Evolutionary conservation across 2,888 invertebrate species (phyloP).

Genomic region (Hypomecis punctinalis): DNA sequence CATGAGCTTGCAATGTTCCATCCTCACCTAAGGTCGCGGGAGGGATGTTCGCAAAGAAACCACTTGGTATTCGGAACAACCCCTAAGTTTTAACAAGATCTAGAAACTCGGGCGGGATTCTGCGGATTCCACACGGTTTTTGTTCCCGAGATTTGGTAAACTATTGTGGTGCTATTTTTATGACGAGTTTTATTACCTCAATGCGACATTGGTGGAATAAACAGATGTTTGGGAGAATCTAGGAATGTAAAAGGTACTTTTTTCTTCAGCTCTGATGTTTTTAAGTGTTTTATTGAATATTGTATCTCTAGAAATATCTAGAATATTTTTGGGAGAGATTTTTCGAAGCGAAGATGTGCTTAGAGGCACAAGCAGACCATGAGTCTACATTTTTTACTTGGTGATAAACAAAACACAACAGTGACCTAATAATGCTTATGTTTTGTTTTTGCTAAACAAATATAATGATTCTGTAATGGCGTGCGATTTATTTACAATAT

Average conservation of each 20-base stretch:
- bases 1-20: not conserved
- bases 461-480: too few relatives aligned
- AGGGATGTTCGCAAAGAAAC: constrained; percentile 14
- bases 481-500: too few relatives aligned
- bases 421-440: too few relatives aligned
- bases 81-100: constrained; percentile 35
- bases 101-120: constrained; percentile 20
- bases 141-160: constrained; percentile 23
- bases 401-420: too few relatives aligned
- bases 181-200: constrained; percentile 14
- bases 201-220: not conserved
- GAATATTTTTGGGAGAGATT: too few relatives aligned
- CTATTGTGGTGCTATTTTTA: constrained; percentile 23
- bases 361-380: too few relatives aligned
- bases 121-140: constrained; percentile 22
- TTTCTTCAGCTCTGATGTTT: too few relatives aligned
- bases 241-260: not conserved
- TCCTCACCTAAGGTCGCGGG: constrained; percentile 8
- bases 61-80: constrained; percentile 30
- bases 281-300: too few relatives aligned
- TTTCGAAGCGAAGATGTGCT: too few relatives aligned
- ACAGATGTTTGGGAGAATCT: not conserved
- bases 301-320: not conserved
- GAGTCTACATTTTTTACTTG: too few relatives aligned
- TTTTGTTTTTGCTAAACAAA: too few relatives aligned